phyloP scores from a whole-genome alignment of 1,140 invertebrate genomes.

The Teleopsis dalmanni region DNA sequence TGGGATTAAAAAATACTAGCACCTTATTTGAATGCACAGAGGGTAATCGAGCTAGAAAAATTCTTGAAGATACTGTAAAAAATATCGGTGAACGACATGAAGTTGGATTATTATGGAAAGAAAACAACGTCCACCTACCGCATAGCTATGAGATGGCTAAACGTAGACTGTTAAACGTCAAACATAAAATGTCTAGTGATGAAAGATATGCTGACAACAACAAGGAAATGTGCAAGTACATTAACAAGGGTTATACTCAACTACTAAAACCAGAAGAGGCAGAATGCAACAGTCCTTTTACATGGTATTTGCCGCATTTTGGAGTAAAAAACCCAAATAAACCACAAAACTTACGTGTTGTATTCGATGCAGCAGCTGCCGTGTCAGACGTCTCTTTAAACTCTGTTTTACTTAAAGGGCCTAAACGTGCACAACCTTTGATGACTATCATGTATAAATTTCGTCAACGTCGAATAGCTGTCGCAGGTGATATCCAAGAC shows the following conservation, averaged over 20 bases:
- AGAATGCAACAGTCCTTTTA: background rate
- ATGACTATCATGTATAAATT: constrained; percentile 32
- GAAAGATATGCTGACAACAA: constrained; percentile 6
- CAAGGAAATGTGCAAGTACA: constrained; percentile 12
- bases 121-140: constrained; percentile 1
- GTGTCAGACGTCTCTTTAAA: constrained; percentile 20
- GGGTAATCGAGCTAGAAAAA: background rate
- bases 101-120: constrained; percentile 16
- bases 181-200: constrained; percentile 13
- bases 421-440: constrained; percentile 24
- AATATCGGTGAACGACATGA: constrained; percentile 10
- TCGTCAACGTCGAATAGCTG: constrained; percentile 19
- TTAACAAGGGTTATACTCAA: constrained; percentile 15
- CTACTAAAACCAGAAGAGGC: constrained; percentile 2
- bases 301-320: constrained; percentile 37
- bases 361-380: constrained; percentile 26
- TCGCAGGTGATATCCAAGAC: constrained; percentile 33
- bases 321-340: constrained; percentile 23
- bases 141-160: constrained; percentile 5
- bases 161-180: constrained; percentile 4
- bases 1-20: background rate
- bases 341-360: constrained; percentile 23
- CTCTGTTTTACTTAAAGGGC: constrained; percentile 21
- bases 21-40: background rate
- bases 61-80: constrained; percentile 1